phyloP scores from a whole-genome alignment of 2,888 invertebrate genomes.

The Diploptera punctata region DNA sequence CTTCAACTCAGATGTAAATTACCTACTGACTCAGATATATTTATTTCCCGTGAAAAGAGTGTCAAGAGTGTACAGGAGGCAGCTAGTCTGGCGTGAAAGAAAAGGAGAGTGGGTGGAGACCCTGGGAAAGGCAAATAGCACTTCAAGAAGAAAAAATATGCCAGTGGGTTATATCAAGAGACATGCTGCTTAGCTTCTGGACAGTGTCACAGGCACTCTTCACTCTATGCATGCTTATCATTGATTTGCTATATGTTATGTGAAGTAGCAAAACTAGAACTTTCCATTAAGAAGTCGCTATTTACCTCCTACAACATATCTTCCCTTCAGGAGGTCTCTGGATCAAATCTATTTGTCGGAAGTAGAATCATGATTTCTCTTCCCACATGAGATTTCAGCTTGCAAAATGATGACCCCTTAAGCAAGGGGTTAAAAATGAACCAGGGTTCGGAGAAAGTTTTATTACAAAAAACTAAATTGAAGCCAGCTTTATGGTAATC shows the following conservation, averaged over 20 bases:
- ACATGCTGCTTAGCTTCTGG: no score
- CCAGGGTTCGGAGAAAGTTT: no score
- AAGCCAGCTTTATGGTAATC: no score
- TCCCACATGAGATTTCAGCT: background rate
- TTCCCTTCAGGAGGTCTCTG: background rate
- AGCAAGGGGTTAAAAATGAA: no score
- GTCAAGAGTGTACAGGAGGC: background rate
- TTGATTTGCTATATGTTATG: background rate
- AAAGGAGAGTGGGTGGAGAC: slow-evolving; percentile 9
- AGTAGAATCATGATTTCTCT: background rate
- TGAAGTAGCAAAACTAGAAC: background rate
- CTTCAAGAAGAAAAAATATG: background rate
- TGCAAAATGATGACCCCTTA: no score
- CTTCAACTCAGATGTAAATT: no score
- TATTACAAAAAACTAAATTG: no score
- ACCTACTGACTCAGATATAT: no score
- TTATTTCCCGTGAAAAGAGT: background rate
- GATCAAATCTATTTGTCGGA: background rate
- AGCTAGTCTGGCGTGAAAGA: no score
- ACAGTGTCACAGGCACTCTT: no score
- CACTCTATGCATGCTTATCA: no score
- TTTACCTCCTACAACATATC: background rate
- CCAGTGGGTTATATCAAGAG: background rate
- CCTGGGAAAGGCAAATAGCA: slow-evolving; percentile 21
- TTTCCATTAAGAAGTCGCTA: background rate